Percentiles rank a stretch among this genome's conserved stretches.
Conservation (phyloP, 2,797 vertebrate genomes). For the Pyrocephalus nanus region DNA sequence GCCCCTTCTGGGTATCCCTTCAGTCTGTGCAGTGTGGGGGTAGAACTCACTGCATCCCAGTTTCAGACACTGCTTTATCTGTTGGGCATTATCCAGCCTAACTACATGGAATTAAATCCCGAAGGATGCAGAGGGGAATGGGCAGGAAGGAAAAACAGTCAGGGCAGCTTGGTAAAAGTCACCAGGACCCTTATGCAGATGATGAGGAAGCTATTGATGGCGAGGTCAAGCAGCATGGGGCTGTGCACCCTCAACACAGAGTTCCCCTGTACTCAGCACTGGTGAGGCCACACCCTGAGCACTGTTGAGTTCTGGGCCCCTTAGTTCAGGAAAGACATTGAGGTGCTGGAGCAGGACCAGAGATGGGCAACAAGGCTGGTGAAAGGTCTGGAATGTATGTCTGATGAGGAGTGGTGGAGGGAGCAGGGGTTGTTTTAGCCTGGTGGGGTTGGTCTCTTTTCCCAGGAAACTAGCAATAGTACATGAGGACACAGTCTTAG, state of each 20-base stretch:
- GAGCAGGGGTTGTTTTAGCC: neutral
- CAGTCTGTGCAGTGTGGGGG: neutral
- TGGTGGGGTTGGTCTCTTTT: neutral
- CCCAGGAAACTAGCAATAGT: rapidly evolving
- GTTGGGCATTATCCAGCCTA: neutral
- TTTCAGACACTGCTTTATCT: neutral
- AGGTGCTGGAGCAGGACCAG: neutral
- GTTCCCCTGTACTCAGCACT: neutral
- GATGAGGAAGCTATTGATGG: neutral
- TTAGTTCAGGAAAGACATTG: neutral
- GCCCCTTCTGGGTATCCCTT: neutral
- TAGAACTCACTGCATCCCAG: neutral
- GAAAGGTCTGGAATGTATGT: neutral
- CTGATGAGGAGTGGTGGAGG: neutral
- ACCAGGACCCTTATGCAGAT: neutral
- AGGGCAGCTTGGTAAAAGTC: neutral
- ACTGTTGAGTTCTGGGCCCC: neutral
- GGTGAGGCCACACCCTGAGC: neutral
- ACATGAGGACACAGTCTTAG: neutral
- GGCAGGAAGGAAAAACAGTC: neutral
- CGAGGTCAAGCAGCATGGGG: neutral
- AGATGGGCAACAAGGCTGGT: neutral
- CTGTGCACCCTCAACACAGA: neutral
- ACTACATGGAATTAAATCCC: neutral
- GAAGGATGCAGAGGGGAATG: rapidly evolving